Percentiles rank a stretch among this genome's conserved stretches.
phyloP scores from a whole-genome alignment of 2,113 vertebrate genomes.

The Callipepla californica region DNA sequence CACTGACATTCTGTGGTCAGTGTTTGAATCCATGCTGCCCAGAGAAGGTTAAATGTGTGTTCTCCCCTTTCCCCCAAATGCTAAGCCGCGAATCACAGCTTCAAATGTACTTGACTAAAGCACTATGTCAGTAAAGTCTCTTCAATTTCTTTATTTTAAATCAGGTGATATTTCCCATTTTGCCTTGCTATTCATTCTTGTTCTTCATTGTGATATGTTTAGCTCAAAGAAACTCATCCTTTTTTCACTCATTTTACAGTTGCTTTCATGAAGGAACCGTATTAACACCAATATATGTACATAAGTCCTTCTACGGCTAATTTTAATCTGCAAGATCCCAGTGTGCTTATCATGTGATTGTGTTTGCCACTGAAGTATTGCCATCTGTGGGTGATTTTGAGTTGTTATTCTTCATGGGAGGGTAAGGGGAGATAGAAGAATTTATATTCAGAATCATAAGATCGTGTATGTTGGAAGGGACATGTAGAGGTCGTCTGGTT shows the following conservation, averaged over 20 bases:
- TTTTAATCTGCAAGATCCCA: background rate
- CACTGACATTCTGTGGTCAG: background rate
- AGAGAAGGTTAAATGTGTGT: background rate
- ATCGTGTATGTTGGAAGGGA: background rate
- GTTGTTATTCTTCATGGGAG: background rate
- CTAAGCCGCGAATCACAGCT: constrained; percentile 49
- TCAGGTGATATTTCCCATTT: constrained; percentile 49
- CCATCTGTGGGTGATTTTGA: constrained; percentile 28
- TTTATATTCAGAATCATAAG: background rate
- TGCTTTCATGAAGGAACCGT: background rate
- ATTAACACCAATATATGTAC: background rate
- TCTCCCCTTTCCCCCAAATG: background rate
- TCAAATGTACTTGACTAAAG: constrained; percentile 27
- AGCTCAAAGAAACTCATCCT: background rate
- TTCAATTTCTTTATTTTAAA: constrained; percentile 60
- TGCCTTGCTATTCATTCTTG: constrained; percentile 52
- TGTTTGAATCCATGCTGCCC: background rate
- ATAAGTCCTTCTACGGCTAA: background rate
- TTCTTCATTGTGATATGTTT: constrained; percentile 41
- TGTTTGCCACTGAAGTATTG: constrained; percentile 48
- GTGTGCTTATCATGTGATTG: fast-evolving
- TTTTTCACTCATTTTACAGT: constrained; percentile 15
- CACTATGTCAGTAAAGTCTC: constrained; percentile 48
- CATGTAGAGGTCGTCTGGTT: background rate
- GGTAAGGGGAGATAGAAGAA: background rate